These are phyloP conservation scores for Thecocarcelia acutangulata DNA, from an alignment of 2,888 invertebrate species.

Conservation along the genomic window DNA sequence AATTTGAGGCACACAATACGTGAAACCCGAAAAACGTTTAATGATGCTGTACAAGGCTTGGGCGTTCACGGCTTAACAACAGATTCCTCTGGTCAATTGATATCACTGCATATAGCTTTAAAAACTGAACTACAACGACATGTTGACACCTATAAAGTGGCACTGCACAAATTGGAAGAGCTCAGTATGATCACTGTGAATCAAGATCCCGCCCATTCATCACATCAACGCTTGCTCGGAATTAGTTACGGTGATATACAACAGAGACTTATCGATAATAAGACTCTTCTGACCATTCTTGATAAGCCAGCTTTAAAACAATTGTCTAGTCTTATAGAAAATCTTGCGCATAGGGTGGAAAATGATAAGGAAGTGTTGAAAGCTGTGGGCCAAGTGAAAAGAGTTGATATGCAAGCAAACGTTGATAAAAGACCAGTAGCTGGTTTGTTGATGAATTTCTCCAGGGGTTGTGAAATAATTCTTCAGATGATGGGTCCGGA, in stretches of 20 bases:
- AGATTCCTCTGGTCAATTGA: slow-evolving; percentile 84
- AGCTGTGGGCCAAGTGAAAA: slow-evolving; percentile 86
- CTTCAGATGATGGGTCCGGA: slow-evolving; percentile 87
- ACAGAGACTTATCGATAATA: slow-evolving; percentile 94
- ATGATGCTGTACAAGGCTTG: slow-evolving; percentile 92
- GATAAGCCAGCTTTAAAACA: slow-evolving; percentile 91
- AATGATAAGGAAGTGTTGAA: slow-evolving; percentile 94
- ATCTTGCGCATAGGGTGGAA: slow-evolving; percentile 90
- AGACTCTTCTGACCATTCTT: slow-evolving; percentile 91
- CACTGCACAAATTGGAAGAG: slow-evolving; percentile 92
- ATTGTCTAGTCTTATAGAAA: slow-evolving; percentile 86
- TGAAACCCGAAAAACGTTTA: slow-evolving; percentile 87
- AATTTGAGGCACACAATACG: slow-evolving; percentile 86
- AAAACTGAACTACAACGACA: slow-evolving; percentile 92
- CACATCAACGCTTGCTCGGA: slow-evolving; percentile 93
- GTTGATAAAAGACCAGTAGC: slow-evolving; percentile 87
- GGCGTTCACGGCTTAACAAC: slow-evolving; percentile 93
- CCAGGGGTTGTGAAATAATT: slow-evolving; percentile 88
- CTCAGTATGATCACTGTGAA: slow-evolving; percentile 84
- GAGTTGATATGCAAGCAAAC: slow-evolving; percentile 85
- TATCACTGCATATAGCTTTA: slow-evolving; percentile 91
- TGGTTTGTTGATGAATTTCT: slow-evolving; percentile 88
- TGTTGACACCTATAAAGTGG: slow-evolving; percentile 92
- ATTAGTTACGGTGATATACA: slow-evolving; percentile 93
- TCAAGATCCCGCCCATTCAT: slow-evolving; percentile 91